These are phyloP conservation scores for Thomomys bottae DNA, from an alignment of 2,113 vertebrate genomes.

Conservation along the genomic window DNA sequence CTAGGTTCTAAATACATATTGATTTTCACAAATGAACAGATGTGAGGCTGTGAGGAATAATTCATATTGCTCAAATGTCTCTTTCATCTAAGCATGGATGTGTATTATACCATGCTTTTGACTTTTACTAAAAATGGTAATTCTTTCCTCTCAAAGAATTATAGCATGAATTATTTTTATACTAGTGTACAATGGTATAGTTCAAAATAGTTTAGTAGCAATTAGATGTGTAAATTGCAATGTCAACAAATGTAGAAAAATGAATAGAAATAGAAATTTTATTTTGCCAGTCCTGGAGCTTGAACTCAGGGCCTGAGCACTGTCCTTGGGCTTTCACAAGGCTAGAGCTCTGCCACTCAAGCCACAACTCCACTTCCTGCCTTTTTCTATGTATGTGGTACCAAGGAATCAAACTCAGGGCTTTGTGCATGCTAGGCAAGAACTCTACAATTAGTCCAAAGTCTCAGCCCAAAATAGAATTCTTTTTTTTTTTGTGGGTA, in stretches of 20 bases:
- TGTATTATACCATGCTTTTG: neutral
- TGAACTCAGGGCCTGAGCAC: too few relatives aligned
- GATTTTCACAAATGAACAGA: neutral
- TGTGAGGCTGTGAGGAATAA: neutral
- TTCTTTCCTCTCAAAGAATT: neutral
- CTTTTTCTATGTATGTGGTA: too few relatives aligned
- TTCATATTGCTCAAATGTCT: neutral
- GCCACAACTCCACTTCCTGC: too few relatives aligned
- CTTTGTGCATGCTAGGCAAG: too few relatives aligned
- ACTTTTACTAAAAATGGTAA: neutral
- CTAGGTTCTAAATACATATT: neutral
- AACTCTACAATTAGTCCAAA: too few relatives aligned
- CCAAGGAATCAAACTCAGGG: too few relatives aligned
- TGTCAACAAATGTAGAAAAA: neutral
- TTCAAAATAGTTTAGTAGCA: neutral
- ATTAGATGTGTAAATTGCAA: neutral
- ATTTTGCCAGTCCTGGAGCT: too few relatives aligned
- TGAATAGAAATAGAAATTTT: too few relatives aligned
- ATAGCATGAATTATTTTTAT: neutral
- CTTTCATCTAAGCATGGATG: neutral
- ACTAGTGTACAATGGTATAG: neutral
- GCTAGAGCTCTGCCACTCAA: too few relatives aligned
- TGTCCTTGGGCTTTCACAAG: too few relatives aligned
- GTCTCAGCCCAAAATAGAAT: too few relatives aligned
- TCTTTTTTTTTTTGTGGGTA: too few relatives aligned